These are phyloP conservation scores for Lamellibrachia columna DNA, from an alignment of 2,888 invertebrate species.

Conservation along the genomic window DNA sequence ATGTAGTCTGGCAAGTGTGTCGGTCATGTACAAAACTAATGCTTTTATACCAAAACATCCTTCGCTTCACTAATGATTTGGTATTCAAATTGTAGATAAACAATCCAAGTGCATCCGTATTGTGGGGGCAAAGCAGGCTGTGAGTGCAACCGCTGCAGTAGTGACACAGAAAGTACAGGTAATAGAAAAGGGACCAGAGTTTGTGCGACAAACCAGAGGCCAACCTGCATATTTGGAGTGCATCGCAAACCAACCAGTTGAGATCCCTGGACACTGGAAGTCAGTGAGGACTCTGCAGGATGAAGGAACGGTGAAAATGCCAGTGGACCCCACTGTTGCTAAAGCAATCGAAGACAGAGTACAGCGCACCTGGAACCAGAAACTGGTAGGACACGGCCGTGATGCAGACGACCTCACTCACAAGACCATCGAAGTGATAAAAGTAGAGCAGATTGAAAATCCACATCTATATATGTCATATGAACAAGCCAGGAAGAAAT, in stretches of 20 bases:
- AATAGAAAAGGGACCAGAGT: not conserved
- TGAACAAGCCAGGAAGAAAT: not conserved
- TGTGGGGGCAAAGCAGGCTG: not conserved
- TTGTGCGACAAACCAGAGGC: not conserved
- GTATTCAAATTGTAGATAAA: not conserved
- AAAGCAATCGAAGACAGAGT: not conserved
- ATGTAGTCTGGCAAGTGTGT: not conserved
- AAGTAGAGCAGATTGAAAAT: constrained; percentile 28
- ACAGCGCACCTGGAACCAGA: not conserved
- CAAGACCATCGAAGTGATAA: constrained; percentile 21
- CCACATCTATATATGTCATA: constrained; percentile 1
- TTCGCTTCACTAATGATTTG: not conserved
- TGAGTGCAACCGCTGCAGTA: not conserved
- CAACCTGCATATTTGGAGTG: not conserved
- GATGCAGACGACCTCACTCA: constrained; percentile 25
- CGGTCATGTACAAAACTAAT: not conserved
- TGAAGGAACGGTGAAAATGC: not conserved
- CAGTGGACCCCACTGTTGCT: not conserved
- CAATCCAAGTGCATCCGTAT: not conserved
- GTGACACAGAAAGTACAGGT: not conserved
- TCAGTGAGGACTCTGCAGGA: not conserved
- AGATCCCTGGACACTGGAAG: not conserved
- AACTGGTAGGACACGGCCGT: constrained; percentile 13
- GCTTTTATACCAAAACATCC: too few relatives aligned
- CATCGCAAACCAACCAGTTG: not conserved